Base-by-base conservation (phyloP, 2,888 invertebrate species). In the Hypsopygia costalis region DNA sequence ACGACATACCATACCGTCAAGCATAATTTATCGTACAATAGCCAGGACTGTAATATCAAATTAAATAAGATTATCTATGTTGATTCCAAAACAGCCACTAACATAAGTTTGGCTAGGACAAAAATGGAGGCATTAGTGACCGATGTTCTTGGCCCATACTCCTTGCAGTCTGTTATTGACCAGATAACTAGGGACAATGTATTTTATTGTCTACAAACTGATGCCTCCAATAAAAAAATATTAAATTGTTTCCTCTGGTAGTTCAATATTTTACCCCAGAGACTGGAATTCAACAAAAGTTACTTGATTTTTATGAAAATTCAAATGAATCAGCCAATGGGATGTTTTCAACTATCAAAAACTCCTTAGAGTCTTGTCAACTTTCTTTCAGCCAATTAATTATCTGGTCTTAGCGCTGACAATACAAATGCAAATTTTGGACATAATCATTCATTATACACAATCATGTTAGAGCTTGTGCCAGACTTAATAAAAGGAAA, bases 381-480 rank as follows among this genome's bases (percentile, higher is more conserved):
- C 16, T 62, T 12, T 37, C 53, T 38, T 59, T 58, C n/a, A n/a
- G n/a, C n/a, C n/a, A 36, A 46, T 40, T 31, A 47, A 41, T 37
- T 64, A 44, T 60, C 62, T 49, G 58, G 52, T 2, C 30, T 67
- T 12, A 66, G 62, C 51, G 63, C 62, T 28, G 60, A 64, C 37
- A 62, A 64, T 46, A 47, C 46, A 10, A 66, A 64, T 55, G 49
- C 58, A 25, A 62, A 62, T 59, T 63, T 60, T 58, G 49, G 48
- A 2, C 6, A 28, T 11, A 33, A 55, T 30, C 51, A 52, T 36
- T 56, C 51, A 6, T 49, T 54, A 36, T 56, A 32, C 21, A 57
- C 45, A 34, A 55, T 53, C 30, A 54, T 58, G 8, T 10, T 10
- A 51, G 12, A 44, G 2, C 29, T 47, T 1, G 49, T 54, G 1